Conservation (phyloP, 1,140 invertebrate genomes). For the Diachasmimorpha longicaudata region DNA sequence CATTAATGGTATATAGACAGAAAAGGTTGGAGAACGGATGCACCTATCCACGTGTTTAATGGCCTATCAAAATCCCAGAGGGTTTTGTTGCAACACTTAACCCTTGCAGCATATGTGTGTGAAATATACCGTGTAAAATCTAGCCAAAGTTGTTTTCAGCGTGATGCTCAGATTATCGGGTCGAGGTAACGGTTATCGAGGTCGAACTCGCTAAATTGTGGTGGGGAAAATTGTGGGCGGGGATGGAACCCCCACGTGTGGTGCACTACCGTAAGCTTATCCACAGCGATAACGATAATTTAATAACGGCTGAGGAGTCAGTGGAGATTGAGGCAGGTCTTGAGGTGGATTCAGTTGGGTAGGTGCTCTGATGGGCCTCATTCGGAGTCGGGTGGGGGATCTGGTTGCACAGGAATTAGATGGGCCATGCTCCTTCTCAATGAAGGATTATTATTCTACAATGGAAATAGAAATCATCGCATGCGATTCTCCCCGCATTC, state of each 20-base stretch:
- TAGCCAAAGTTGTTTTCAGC: neutral
- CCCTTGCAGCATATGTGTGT: neutral
- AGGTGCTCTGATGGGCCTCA: neutral
- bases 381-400: neutral
- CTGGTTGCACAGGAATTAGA: neutral
- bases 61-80: too few species aligned
- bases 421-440: too few species aligned
- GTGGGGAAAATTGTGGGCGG: neutral
- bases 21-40: neutral
- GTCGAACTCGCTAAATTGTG: neutral
- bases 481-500: too few species aligned
- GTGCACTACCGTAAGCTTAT: slow-evolving; percentile 14
- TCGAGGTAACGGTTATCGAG: slow-evolving; percentile 22
- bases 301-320: slow-evolving; percentile 8
- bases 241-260: slow-evolving; percentile 1
- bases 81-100: neutral
- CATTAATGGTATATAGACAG: neutral
- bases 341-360: neutral
- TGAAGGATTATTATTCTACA: too few species aligned
- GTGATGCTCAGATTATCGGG: slow-evolving; percentile 8
- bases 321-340: neutral
- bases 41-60: neutral
- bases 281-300: slow-evolving; percentile 20
- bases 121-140: neutral
- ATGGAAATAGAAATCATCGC: too few species aligned